Base-by-base conservation (phyloP, 64 coral and sea anemone species). In the Hydrozoanthus tunicans region DNA sequence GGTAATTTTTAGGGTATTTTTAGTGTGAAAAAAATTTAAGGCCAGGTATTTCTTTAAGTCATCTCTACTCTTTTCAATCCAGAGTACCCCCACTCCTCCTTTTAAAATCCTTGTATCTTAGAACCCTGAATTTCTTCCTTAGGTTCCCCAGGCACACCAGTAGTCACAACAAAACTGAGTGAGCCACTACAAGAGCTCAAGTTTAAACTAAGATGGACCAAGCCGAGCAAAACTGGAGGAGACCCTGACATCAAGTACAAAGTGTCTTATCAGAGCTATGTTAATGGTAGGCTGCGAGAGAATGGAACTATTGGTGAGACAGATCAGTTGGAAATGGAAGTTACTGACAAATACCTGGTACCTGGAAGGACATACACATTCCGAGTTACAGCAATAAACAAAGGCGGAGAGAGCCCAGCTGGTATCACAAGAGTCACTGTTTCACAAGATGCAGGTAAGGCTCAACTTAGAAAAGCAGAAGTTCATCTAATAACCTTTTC, bases 91-190 rank as follows among this genome's bases (percentile, higher is more conserved):
- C 0, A 43, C 32, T 2, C 32, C 32, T 2, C 32, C 32, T 2
- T 1, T 43, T 1, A 43, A 43, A 43, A 43, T 43, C 0, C 32
- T 64, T 64, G 0, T 4, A 64, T 64, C 5, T 15, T 12, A 64
- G 63, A 12, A 3, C 10, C 5, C 63, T 64, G 3, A 9, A 12
- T 71, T 11, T 10, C 74, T 23, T 58, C 5, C 61, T 1, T 15
- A 88, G 84, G 84, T 73, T 55, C 25, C 23, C 84, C 84, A 51
- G 59, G 84, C 24, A 88, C 59, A 74, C 84, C 84, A 75, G 7
- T 51, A 51, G 51, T 88, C 55, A 88, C 20, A 3, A 71, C 52
- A 4, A 5, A 5, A 13, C 24, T 13, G 5, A 9, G 59, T 17
- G 26, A 58, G 24, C 70, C 4, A 12, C 67, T 88, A 17, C 6